Conservation (phyloP, 2,113 vertebrate genomes). For the Caretta caretta region DNA sequence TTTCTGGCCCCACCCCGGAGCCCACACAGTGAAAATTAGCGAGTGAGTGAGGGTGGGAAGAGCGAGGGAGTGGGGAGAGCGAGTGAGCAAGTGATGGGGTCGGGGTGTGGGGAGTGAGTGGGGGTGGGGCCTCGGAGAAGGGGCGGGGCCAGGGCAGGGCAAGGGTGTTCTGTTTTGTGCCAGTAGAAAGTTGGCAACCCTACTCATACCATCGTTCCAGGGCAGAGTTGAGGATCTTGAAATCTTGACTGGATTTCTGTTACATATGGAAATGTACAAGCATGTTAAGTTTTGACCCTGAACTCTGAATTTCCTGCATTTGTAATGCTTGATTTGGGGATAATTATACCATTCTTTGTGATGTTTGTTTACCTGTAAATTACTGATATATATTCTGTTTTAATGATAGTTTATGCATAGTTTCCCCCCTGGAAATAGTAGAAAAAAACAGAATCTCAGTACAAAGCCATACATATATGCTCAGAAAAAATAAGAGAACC, state of each 20-base stretch:
- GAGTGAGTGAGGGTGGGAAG: no score
- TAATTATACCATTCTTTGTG: background rate
- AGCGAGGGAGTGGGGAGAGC: no score
- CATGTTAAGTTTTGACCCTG: background rate
- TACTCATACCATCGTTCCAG: background rate
- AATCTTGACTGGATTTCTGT: background rate
- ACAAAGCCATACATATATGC: background rate
- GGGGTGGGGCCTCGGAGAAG: no score
- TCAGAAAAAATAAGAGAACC: background rate
- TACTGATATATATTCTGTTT: background rate
- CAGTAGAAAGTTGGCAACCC: no score
- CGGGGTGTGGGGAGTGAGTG: fast-evolving
- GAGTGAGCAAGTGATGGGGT: no score
- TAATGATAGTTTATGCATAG: background rate
- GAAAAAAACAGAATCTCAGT: background rate
- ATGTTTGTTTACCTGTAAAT: background rate
- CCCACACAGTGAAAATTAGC: no score
- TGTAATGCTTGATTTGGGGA: background rate
- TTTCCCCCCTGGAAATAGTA: background rate
- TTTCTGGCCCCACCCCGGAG: no score
- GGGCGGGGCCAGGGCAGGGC: no score
- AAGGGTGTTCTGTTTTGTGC: no score
- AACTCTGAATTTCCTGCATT: background rate
- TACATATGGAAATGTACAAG: no score
- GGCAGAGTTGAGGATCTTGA: background rate